These are phyloP conservation scores for Bufo bufo DNA, from an alignment of 2,113 vertebrate species.

Conservation along the genomic window DNA sequence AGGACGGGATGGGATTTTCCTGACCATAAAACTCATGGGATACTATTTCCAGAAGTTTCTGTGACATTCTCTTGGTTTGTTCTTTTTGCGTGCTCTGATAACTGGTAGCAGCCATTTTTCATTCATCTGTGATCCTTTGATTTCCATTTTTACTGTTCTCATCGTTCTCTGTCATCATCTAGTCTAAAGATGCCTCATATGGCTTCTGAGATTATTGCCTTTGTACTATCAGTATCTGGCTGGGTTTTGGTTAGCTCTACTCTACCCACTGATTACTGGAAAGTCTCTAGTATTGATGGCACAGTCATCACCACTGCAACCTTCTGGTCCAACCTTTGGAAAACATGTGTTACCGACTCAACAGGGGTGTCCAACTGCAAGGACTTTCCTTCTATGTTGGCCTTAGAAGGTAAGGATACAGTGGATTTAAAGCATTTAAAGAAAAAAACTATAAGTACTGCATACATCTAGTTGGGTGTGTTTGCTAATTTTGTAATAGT, in stretches of 20 bases:
- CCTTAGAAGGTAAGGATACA: conserved; percentile 82
- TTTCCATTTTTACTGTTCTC: background rate
- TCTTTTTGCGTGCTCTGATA: background rate
- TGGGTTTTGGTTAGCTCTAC: conserved; percentile 91
- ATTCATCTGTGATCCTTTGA: background rate
- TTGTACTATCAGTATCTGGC: conserved; percentile 79
- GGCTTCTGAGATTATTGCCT: conserved; percentile 84
- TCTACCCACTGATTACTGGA: conserved; percentile 92
- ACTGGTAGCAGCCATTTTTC: background rate
- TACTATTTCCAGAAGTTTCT: conserved; percentile 11
- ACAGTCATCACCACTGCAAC: conserved; percentile 94
- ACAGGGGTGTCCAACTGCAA: conserved; percentile 94
- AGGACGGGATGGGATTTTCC: conserved; percentile 30
- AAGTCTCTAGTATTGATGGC: conserved; percentile 89
- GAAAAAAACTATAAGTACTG: no score
- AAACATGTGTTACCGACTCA: conserved; percentile 92
- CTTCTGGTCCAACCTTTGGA: conserved; percentile 93
- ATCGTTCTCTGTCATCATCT: background rate
- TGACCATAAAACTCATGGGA: conserved; percentile 7
- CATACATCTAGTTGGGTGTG: background rate
- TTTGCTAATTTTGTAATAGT: no score
- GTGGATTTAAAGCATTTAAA: no score
- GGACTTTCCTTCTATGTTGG: conserved; percentile 93
- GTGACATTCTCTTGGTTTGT: background rate
- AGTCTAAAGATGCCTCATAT: conserved; percentile 74